phyloP scores from a whole-genome alignment of 2,113 vertebrate species.

The Sclerurus mexicanus region DNA sequence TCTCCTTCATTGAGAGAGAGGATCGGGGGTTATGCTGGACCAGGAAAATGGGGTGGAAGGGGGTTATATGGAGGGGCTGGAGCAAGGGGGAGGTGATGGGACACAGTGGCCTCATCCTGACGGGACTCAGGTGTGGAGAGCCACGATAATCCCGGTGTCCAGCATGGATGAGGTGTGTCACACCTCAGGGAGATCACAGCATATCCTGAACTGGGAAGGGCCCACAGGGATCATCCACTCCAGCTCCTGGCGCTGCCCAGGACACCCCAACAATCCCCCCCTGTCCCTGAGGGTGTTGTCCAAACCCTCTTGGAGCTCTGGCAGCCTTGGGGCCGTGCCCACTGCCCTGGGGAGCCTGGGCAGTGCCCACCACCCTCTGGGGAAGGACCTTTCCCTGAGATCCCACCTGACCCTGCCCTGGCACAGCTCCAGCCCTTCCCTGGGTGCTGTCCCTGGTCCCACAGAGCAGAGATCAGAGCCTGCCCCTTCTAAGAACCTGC shows the following conservation, averaged over 20 bases:
- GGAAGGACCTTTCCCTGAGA: background rate
- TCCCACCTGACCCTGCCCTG: background rate
- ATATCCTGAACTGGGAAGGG: background rate
- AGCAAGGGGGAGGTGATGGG: rapidly evolving
- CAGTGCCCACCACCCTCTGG: background rate
- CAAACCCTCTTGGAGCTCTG: background rate
- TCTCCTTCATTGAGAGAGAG: background rate
- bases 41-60: background rate
- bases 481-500: background rate
- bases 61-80: rapidly evolving
- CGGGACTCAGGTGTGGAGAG: rapidly evolving
- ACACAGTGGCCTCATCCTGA: rapidly evolving
- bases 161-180: rapidly evolving
- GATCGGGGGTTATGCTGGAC: background rate
- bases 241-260: background rate
- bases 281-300: background rate
- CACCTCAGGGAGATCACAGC: background rate
- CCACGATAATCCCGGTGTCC: rapidly evolving
- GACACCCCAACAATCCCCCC: background rate
- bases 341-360: background rate
- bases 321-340: rapidly evolving
- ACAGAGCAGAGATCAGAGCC: background rate
- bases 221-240: rapidly evolving
- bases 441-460: background rate
- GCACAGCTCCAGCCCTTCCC: background rate